phyloP scores from a whole-genome alignment of 2,888 invertebrate genomes.

The Acanthacorydalis orientalis region DNA sequence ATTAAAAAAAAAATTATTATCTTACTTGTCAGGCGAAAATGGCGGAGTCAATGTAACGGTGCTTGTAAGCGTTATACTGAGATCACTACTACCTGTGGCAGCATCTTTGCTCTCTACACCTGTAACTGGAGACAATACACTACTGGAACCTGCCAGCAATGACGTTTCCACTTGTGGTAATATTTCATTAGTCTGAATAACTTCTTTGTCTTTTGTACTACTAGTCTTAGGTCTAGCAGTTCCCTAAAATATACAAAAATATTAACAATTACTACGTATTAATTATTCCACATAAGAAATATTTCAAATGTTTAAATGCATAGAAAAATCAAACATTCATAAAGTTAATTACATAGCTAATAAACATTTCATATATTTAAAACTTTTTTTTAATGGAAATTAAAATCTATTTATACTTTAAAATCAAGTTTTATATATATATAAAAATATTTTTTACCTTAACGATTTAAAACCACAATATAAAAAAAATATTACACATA shows the following conservation, averaged over 20 bases:
- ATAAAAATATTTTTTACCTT: no score
- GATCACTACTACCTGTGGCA: conserved; percentile 19
- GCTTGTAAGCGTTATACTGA: conserved; percentile 20
- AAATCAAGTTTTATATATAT: no score
- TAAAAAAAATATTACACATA: no score
- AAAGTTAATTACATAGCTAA: no score
- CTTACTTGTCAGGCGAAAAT: conserved; percentile 45
- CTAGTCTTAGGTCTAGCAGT: conserved; percentile 40
- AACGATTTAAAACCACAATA: no score
- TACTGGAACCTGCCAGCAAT: background rate
- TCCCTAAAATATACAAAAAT: conserved; percentile 21
- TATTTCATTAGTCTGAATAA: conserved; percentile 41
- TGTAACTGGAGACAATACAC: conserved; percentile 5
- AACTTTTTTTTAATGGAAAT: no score
- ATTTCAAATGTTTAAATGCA: background rate
- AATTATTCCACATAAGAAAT: background rate
- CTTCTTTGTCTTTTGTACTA: conserved; percentile 13
- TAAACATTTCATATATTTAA: no score
- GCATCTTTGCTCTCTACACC: conserved; percentile 18
- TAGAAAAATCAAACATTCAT: no score
- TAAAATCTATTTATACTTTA: no score
- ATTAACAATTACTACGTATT: no score
- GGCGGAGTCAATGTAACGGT: conserved; percentile 36
- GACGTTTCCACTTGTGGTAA: background rate
- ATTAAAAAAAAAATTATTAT: conserved; percentile 8